These are phyloP conservation scores for Macaca nemestrina DNA, from an alignment of 2,113 vertebrate genomes.

Conservation along the genomic window DNA sequence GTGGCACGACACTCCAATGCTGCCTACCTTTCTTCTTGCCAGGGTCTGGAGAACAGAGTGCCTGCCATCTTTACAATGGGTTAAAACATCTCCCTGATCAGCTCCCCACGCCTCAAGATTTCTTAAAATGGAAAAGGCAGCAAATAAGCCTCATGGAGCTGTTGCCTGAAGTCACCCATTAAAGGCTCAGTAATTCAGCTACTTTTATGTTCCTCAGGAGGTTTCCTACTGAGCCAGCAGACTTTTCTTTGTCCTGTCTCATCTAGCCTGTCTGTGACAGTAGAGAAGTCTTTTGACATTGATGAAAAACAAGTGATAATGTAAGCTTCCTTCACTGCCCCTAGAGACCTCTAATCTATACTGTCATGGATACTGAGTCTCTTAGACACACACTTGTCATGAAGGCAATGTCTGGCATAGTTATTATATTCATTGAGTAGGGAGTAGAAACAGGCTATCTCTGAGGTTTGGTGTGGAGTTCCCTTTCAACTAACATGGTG, in stretches of 20 bases:
- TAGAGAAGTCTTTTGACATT: conserved; percentile 28
- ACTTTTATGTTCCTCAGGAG: conserved; percentile 1
- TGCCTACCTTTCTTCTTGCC: background rate
- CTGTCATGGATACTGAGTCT: conserved; percentile 33
- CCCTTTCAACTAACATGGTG: conserved; percentile 30
- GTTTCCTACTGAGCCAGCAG: conserved; percentile 4
- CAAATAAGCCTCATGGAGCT: background rate
- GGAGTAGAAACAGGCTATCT: conserved; percentile 3
- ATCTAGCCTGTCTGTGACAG: conserved; percentile 19
- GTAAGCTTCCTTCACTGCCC: conserved; percentile 11
- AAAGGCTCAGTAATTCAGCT: conserved; percentile 6
- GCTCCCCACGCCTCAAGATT: background rate
- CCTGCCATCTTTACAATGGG: background rate
- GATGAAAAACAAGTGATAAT: conserved; percentile 48
- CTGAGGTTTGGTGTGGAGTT: background rate
- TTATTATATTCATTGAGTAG: conserved; percentile 29
- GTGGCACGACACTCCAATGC: background rate
- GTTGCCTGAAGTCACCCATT: background rate
- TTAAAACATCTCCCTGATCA: background rate
- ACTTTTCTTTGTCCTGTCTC: conserved; percentile 29
- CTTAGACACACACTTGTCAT: conserved; percentile 5
- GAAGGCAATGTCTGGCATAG: conserved; percentile 4
- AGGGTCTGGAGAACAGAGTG: background rate
- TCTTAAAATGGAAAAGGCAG: conserved; percentile 18
- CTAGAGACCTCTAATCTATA: conserved; percentile 25